These are phyloP conservation scores for Scomber scombrus DNA, from an alignment of 2,113 vertebrate species.

Conservation along the genomic window DNA sequence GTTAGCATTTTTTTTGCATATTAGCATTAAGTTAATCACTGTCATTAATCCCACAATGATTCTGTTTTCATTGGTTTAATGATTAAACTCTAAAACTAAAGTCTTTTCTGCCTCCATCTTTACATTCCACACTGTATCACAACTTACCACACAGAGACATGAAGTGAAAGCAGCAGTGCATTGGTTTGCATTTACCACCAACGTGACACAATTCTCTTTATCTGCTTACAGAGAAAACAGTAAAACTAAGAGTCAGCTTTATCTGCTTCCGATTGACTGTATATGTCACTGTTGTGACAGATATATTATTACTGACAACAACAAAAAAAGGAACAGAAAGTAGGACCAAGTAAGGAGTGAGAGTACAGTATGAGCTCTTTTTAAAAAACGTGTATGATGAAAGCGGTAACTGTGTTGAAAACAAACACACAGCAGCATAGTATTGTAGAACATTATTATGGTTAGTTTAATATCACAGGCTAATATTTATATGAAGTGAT, in stretches of 20 bases:
- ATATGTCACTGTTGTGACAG: neutral
- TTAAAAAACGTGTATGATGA: neutral
- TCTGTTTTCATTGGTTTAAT: too few relatives aligned
- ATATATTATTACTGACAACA: neutral
- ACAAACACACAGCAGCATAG: neutral
- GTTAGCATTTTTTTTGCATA: neutral
- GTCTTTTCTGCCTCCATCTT: neutral
- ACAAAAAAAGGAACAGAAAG: slow-evolving; percentile 7
- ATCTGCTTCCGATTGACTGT: neutral
- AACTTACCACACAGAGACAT: slow-evolving; percentile 19
- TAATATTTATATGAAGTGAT: neutral
- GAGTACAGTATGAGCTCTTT: neutral
- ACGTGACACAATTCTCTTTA: slow-evolving; percentile 30
- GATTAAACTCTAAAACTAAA: too few relatives aligned
- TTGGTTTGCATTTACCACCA: slow-evolving; percentile 26
- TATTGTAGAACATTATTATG: neutral
- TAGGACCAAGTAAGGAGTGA: neutral
- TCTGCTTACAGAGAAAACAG: slow-evolving; percentile 12
- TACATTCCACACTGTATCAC: slow-evolving; percentile 27
- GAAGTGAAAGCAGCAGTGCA: neutral
- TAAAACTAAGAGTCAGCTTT: slow-evolving; percentile 13
- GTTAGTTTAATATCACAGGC: neutral
- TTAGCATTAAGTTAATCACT: neutral
- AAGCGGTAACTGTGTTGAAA: neutral
- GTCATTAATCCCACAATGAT: too few relatives aligned